phyloP scores from a whole-genome alignment of 2,113 vertebrate species.

The Phrynosoma blainvillii region DNA sequence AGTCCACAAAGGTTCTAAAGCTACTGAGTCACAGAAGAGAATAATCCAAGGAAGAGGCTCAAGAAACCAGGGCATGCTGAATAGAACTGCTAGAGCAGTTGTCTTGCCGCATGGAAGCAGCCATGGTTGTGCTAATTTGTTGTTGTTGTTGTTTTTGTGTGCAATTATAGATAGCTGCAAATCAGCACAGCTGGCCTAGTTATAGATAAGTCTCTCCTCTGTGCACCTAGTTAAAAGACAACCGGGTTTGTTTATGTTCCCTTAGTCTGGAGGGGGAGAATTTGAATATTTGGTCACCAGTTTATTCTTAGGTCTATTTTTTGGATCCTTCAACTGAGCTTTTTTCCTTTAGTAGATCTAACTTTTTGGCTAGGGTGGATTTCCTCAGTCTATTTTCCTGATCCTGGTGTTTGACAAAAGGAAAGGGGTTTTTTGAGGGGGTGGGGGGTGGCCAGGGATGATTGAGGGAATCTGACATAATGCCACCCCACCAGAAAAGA shows the following conservation, averaged over 20 bases:
- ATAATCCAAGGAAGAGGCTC: too few relatives aligned
- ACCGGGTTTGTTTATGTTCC: background rate
- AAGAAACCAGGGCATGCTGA: too few relatives aligned
- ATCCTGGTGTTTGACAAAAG: background rate
- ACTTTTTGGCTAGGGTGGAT: background rate
- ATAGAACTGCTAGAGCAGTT: too few relatives aligned
- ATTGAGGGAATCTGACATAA: background rate
- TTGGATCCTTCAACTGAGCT: background rate
- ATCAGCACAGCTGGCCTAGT: too few relatives aligned
- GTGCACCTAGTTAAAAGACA: background rate
- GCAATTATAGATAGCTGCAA: too few relatives aligned
- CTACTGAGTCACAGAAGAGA: too few relatives aligned
- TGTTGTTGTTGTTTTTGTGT: too few relatives aligned
- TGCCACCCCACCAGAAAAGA: background rate
- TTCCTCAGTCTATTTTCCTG: background rate
- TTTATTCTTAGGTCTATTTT: background rate
- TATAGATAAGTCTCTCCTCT: background rate
- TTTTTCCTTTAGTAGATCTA: background rate
- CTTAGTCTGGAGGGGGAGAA: background rate
- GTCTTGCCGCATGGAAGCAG: too few relatives aligned
- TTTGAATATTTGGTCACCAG: too few relatives aligned
- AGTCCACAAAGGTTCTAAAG: too few relatives aligned
- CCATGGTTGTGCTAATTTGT: too few relatives aligned
- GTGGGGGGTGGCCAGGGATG: background rate
- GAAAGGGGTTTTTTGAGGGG: slow-evolving; percentile 6